Base-by-base conservation (phyloP, 2,113 vertebrate species). In the Salvelinus alpinus region DNA sequence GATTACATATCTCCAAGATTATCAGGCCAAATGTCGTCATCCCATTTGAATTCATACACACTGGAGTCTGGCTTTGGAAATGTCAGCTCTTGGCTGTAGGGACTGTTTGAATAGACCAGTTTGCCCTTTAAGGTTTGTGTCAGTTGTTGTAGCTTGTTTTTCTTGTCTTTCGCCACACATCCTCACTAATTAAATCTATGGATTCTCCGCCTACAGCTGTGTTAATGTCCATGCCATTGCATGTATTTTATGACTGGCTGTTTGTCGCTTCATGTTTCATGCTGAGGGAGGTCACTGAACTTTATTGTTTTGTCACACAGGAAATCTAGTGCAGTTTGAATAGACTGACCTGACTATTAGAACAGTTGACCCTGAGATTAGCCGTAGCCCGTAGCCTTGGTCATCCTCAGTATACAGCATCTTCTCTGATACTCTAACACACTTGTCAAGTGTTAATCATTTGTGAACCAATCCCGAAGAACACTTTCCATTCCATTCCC, bases 101-200 rank as follows among this genome's bases (percentile, higher is more conserved):
- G 5, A 22, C 7, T 62, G 59, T 62, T 62, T 62, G 59, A 75
- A 74, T 72, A 47, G n/a, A 9, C 25, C 60, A 83, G 31, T 5
- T 3, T 68, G 66, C 31, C 66, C 18, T 68, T 34, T 68, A 3
- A 2, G 18, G 0, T 20, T 16, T 16, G 2, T 78, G 77, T 71
- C 75, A 81, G 62, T 57, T 29, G 57, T 14, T 0, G 8, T n/a
- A 16, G 62, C 1, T 38, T 11, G 66, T 70, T 72, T 71, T 57
- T 67, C 14, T 38, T 12, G 66, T 62, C 29, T 20, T 20, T 7
- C 29, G 7, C 14, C 24, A 25, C 47, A 59, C 68, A 64, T 62
- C 20, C 62, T 76, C 47, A 59, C 72, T 48, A 80, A 80, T 64
- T 14, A 11, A 65, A n/a, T 80, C 76, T 74, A 80, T 80, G 60